Base-by-base conservation (phyloP, 2,888 invertebrate species). In the Drosophila melanosoma region DNA sequence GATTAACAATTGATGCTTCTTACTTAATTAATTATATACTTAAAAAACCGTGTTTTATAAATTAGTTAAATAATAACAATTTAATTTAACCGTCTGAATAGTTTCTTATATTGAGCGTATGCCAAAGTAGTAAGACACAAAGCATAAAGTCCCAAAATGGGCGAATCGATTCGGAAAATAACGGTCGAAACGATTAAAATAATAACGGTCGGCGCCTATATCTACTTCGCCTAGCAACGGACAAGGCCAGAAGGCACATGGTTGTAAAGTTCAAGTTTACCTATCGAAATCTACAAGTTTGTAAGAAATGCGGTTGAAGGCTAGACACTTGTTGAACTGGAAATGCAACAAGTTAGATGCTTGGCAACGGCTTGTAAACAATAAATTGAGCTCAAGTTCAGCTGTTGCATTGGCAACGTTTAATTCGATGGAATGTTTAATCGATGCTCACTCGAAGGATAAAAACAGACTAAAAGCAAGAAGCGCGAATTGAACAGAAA, bases 361-460 rank as follows among this genome's bases (percentile, higher is more conserved):
- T 61, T 86, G 67, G 89, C 89, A 85, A 85, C 85, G 60, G 52
- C 17, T 70, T 35, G 74, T 71, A 77, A 88, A 85, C 76, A 88
- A 69, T 57, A 52, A 76, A 88, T 69, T 68, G 56, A 52, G 89
- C 85, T 79, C 85, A 85, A 85, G 85, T 85, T 85, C 84, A 85
- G 87, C 85, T 85, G 85, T 85, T 85, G 89, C 89, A 85, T 86
- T 87, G 85, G 84, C 74, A 85, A 85, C 85, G 79, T 54, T 56
- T 52, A 52, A 54, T 57, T 79, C 73, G 32, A 45, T 33, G 67
- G 70, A 81, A 74, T 84, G 86, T 87, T 87, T 87, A 76, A 81
- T 84, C 84, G 79, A 84, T 84, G 82, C 57, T 45, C 63, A 52
- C 12, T 65, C 68, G 72, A 81, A 83, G 83, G 81, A 82, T 81